Evolutionary conservation across 2,888 invertebrate species (phyloP), one percentile per base, ranked within the genome.

Genomic region (Melanophora roralis): DNA sequence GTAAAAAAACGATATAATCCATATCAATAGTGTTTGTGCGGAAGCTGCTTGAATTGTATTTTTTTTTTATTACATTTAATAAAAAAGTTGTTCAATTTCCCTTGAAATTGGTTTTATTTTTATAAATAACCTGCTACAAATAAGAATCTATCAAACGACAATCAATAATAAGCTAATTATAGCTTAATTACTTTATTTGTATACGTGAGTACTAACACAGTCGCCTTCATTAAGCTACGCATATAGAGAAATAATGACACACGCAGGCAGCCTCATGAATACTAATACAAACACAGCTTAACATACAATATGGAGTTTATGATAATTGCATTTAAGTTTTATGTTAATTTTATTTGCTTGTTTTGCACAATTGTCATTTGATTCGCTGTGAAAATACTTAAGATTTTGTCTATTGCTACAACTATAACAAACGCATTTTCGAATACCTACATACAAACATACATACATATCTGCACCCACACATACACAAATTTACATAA

Each of bases 301-400:
- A 49, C 49, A 51, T 67, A 69, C 47, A 76, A 71, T 57, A 43
- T 55, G 19, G 64, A 69, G 57, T 67, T 57, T 51, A 62, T 51
- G 43, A 57, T 77, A 77, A 71, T 71, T 77, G 76, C 57, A 77
- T 77, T 71, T 71, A 77, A 71, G 57, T 71, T 67, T 57, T 59
- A 57, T 59, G 69, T 77, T 77, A 77, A 77, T 64, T 77, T 64
- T 77, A 49, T 71, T 71, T 43, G 76, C 53, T 71, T 77, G 76
- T 77, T 76, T 64, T 57, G 23, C 43, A 64, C 57, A 77, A 77
- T 77, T 64, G 69, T 69, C 64, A 34, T 64, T 57, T 71, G 69
- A 77, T 59, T 69, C 57, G 43, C 59, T 69, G 23, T 62, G 40
- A 57, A 64, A 71, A 62, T 76, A 57, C 69, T 77, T 71, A 19